Base-by-base conservation (phyloP, 1,140 invertebrate species). In the Cryptotermes secundus region DNA sequence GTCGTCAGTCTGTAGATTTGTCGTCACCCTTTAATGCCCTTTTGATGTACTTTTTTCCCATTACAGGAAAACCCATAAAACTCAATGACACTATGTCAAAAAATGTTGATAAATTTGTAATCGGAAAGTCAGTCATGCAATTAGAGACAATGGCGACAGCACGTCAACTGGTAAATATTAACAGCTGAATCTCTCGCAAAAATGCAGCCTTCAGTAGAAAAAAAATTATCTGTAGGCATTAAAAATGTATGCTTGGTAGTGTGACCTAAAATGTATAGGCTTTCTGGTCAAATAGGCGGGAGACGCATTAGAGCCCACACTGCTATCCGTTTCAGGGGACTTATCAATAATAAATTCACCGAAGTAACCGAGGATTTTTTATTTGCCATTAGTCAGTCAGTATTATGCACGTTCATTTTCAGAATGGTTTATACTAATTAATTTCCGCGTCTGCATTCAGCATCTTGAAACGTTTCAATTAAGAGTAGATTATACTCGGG, bases 101-200 rank as follows among this genome's bases (percentile, higher is more conserved):
- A 72, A 72, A 72, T 72, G 59, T 72, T 72, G 59, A 72, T 72
- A 72, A 72, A 72, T 72, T 72, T 72, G 59, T 72, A 72, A 72
- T 72, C 26, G 59, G n/a, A 4, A 72, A 72, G 59, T 72, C 59
- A 72, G 59, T 72, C 59, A 72, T 72, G 59, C 59, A 31, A 72
- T 72, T 72, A 72, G 59, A 72, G 59, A 31, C 59, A 72, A 72
- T 72, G 59, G 59, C 26, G 59, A 72, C 59, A 72, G 26, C 59
- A n/a, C 59, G 59, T 72, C 59, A 72, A 72, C 59, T 72, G 59
- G 59, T 72, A 72, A 72, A 72, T 72, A 72, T 72, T 72, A n/a
- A 72, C 59, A 10, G n/a, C 26, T 72, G 26, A n/a, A n/a, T 31
- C 59, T 72, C 59, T 72, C 59, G 9, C 59, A 72, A 72, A 72